Evolutionary conservation across 2,888 invertebrate genomes (phyloP), one percentile per base, ranked within the genome.

Genomic region (Pachycephus smyrnensis): DNA sequence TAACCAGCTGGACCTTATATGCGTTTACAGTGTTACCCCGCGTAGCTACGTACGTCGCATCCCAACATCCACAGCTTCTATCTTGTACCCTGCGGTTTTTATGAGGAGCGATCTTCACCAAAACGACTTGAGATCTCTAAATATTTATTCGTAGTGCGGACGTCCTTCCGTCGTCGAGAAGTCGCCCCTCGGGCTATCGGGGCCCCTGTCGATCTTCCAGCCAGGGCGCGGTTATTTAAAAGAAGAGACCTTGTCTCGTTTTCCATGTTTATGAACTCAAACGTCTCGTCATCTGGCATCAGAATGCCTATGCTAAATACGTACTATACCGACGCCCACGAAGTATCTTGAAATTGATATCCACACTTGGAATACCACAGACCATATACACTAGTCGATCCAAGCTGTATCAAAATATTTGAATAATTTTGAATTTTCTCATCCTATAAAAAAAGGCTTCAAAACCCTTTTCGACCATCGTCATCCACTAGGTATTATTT

Each of bases 101-200:
- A 87, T 85, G 86, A 85, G 82, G 84, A 87, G 85, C 87, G 85
- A 86, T 87, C 87, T 86, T 83, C 85, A 83, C 80, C 85, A 84
- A 86, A 84, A 85, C 86, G 83, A 85, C 84, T 83, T 78, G 80
- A 86, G 85, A 88, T 88, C 85, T 89, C 87, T 86, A 89, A 87
- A 90, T 89, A 90, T 90, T 90, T 90, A 88, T 86, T 83, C 85
- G 87, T 85, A 87, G 88, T 84, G 86, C 87, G 87, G 86, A 88
- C 86, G 87, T 88, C 87, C 89, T 88, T 89, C 88, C 87, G 88
- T 89, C 87, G 88, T 88, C 80, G 80, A 76, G 68, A 30, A 40
- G 15, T n/a, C 33, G n/a, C 73, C 79, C 69, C 78, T 69, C 68
- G 68, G 69, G 23, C 55, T 55, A 55, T 55, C 55, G 55, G 55